phyloP scores from a whole-genome alignment of 2,888 invertebrate species.

The Ormyrus pomaceus region DNA sequence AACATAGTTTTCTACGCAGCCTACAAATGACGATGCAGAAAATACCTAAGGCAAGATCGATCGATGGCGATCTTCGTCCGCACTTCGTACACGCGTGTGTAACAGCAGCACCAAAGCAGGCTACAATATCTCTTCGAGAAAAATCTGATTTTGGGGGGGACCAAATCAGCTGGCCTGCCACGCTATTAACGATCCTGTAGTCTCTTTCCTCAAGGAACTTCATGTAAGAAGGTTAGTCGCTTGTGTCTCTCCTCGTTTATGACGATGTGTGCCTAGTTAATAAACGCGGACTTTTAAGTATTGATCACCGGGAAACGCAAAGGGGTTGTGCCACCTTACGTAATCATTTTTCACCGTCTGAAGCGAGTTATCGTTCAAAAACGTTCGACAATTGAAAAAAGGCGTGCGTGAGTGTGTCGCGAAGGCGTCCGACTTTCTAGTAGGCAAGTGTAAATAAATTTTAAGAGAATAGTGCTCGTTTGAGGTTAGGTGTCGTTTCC shows the following conservation, averaged over 20 bases:
- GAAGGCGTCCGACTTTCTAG: too few species aligned
- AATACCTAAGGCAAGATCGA: not conserved
- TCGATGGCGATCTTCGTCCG: not conserved
- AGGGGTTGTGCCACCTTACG: conserved; percentile 6
- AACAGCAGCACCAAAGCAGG: too few species aligned
- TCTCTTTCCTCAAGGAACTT: conserved; percentile 63
- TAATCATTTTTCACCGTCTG: not conserved
- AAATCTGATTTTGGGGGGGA: conserved; percentile 31
- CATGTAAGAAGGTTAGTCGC: conserved; percentile 62
- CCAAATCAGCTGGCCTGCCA: conserved; percentile 43
- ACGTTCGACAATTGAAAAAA: not conserved
- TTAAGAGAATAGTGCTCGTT: too few species aligned
- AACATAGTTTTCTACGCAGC: not conserved
- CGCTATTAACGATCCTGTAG: conserved; percentile 33
- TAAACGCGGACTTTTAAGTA: not conserved
- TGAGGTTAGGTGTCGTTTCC: too few species aligned
- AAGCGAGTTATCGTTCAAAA: not conserved
- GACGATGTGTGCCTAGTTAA: not conserved
- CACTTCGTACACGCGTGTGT: too few species aligned
- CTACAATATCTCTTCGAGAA: conserved; percentile 34
- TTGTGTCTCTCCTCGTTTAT: not conserved
- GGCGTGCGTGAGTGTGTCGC: too few species aligned
- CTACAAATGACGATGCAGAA: not conserved
- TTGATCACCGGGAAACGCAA: too few species aligned
- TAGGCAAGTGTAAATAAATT: too few species aligned